Percentiles rank a stretch among this genome's conserved stretches.
phyloP scores from a whole-genome alignment of 2,797 vertebrate genomes.

The Sebastes iracundus region DNA sequence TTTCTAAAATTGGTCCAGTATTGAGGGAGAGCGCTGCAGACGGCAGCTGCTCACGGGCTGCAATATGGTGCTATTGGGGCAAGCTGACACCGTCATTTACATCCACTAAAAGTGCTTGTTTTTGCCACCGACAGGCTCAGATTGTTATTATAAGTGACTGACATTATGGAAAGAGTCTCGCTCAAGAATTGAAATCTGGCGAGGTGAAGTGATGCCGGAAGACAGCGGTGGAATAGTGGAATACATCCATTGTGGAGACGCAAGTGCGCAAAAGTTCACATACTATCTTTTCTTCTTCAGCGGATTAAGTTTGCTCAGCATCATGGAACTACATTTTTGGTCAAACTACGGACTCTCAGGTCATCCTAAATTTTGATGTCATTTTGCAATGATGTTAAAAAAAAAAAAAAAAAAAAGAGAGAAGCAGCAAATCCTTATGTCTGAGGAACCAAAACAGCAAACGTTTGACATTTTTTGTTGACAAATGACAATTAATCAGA shows the following conservation, averaged over 20 bases:
- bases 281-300: neutral
- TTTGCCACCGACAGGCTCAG: neutral
- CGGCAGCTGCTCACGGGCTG: neutral
- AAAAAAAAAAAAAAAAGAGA: neutral
- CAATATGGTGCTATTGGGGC: no score
- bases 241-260: neutral
- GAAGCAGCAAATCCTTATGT: neutral
- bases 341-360: neutral
- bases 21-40: neutral
- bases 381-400: neutral
- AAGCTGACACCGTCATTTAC: neutral
- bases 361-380: neutral
- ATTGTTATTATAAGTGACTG: neutral
- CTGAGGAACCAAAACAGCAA: neutral
- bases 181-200: neutral
- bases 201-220: neutral
- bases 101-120: neutral
- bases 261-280: neutral
- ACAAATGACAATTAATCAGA: neutral
- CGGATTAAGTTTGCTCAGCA: neutral
- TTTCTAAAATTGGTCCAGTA: neutral
- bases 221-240: neutral
- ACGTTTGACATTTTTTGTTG: neutral
- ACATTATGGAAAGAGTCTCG: neutral
- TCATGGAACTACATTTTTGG: neutral